Base-by-base conservation (phyloP, 2,888 invertebrate species). In the Eledona agricola region DNA sequence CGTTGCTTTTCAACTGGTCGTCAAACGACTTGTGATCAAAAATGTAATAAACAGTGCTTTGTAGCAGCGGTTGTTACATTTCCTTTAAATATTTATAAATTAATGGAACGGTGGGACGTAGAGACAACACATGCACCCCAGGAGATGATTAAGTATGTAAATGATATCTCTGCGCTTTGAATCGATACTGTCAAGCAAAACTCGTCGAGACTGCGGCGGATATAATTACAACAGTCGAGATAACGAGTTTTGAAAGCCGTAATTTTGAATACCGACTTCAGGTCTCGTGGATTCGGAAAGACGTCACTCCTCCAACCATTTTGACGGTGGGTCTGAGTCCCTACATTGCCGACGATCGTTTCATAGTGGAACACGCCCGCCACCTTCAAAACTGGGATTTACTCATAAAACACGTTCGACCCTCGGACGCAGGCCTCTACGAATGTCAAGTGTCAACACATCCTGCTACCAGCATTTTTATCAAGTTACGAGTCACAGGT, bases 381-480 rank as follows among this genome's bases (percentile, higher is more conserved):
- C 83, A 84, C 66, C 79, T 83, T 53, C 83, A 83, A 5, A 84
- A 84, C 71, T 84, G 84, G 84, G 79, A 77, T 42, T 75, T 84
- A 10, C 80, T 83, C 56, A 87, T 89, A 68, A 84, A 86, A 68
- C 85, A 85, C 32, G 86, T 88, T 22, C 84, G 83, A 65, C 79
- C 81, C 56, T 80, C 84, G 11, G 89, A 89, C 69, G 85, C 83
- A 26, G 89, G 89, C 17, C 78, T 85, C 38, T 89, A 89, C 71
- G 86, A 89, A 81, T 89, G 89, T 77, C 89, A 89, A 81, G 86
- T 89, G 71, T 88, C 89, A 34, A 89, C 89, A 35, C 87, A 89
- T 77, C 89, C 89, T 9, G 87, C 89, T 11, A 82, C 86, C 63
- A 87, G 87, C 63, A 85, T 89, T 70, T 84, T 86, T 69, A 85